Conservation (phyloP, 1,140 invertebrate genomes). For the Drosophila aff. region DNA sequence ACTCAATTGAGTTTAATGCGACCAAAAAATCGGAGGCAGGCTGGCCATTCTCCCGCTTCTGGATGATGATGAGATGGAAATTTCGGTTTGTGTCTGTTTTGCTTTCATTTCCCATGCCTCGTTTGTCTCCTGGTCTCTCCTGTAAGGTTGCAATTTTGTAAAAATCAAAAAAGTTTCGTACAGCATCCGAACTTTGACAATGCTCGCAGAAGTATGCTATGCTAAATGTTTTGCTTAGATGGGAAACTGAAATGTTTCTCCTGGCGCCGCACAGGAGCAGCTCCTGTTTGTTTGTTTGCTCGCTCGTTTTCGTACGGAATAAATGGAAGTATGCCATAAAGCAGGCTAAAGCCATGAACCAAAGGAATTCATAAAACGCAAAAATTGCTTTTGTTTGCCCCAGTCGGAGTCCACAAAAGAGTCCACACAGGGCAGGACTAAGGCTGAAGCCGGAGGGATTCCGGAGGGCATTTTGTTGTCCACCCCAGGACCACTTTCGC, state of each 20-base stretch:
- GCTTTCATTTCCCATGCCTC: conserved; percentile 46
- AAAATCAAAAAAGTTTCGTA: conserved; percentile 47
- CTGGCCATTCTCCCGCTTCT: neutral
- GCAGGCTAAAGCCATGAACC: conserved; percentile 33
- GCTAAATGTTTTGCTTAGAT: conserved; percentile 63
- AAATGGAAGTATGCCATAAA: conserved; percentile 53
- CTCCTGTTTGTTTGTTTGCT: neutral
- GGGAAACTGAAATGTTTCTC: conserved; percentile 59
- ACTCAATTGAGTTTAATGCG: conserved; percentile 80
- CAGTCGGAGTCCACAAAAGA: conserved; percentile 40
- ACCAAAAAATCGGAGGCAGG: conserved; percentile 20
- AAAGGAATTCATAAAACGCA: conserved; percentile 73
- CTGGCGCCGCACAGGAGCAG: conserved; percentile 17
- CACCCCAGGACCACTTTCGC: conserved; percentile 18
- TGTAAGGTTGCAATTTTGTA: conserved; percentile 41
- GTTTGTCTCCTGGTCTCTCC: neutral
- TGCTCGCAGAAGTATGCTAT: conserved; percentile 67
- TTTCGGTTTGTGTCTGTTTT: conserved; percentile 20
- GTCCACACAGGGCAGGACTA: neutral
- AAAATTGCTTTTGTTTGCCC: conserved; percentile 73
- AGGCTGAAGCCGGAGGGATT: neutral
- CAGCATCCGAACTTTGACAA: conserved; percentile 48
- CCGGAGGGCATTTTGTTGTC: neutral
- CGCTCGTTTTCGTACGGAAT: conserved; percentile 30
- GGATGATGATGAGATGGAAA: conserved; percentile 10